Percentiles rank a stretch among this genome's conserved stretches.
phyloP scores from a whole-genome alignment of 2,113 vertebrate genomes.

The Rostratula benghalensis region DNA sequence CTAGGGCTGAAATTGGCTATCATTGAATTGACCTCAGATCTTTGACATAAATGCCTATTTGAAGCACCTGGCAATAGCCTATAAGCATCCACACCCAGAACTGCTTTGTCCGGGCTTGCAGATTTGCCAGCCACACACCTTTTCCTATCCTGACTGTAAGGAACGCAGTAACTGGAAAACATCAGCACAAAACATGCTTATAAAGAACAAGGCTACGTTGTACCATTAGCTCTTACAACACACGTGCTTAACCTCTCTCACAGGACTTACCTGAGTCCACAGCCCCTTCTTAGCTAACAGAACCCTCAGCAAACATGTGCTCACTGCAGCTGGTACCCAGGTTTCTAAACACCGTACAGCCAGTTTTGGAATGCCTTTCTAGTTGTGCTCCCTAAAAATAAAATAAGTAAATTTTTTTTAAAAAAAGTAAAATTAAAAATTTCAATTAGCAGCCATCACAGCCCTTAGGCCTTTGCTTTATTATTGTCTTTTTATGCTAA shows the following conservation, averaged over 20 bases:
- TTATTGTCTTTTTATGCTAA: background rate
- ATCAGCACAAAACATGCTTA: constrained; percentile 51
- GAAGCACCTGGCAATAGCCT: constrained; percentile 54
- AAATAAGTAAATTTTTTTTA: background rate
- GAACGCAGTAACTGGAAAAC: constrained; percentile 26
- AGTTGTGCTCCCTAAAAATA: background rate
- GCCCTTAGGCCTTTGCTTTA: background rate
- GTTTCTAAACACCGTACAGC: background rate
- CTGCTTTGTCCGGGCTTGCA: constrained; percentile 44
- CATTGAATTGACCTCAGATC: constrained; percentile 51
- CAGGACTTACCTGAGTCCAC: constrained; percentile 21
- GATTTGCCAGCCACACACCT: constrained; percentile 39
- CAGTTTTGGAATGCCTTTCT: background rate
- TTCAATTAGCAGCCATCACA: background rate
- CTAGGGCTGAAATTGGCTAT: constrained; percentile 6
- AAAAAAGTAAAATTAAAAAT: background rate
- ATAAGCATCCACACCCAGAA: constrained; percentile 46
- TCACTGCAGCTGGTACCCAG: background rate
- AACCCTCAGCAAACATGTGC: background rate
- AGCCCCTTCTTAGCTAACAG: background rate
- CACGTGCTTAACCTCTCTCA: background rate
- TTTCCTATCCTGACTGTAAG: background rate
- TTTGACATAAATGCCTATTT: constrained; percentile 67
- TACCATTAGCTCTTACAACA: constrained; percentile 55
- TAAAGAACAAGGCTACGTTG: background rate